Evolutionary conservation across 2,113 vertebrate genomes (phyloP).

Genomic region (Sclerurus mexicanus): DNA sequence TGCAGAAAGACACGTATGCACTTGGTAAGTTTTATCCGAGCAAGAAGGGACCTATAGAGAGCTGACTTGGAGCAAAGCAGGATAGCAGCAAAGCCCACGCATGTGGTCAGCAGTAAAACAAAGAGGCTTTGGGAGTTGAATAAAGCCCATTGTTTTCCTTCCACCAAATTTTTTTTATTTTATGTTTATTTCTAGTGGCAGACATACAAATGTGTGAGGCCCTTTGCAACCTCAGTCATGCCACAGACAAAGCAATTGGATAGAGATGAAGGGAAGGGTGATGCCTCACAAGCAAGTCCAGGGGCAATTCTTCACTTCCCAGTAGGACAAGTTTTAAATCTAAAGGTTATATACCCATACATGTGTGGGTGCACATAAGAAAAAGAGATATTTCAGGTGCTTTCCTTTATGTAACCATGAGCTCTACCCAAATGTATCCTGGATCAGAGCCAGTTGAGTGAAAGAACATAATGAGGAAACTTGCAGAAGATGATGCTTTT

Average conservation of each 20-base stretch:
- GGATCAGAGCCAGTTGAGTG: not conserved
- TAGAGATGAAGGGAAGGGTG: not conserved
- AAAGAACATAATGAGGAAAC: constrained; percentile 3
- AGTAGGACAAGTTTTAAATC: not conserved
- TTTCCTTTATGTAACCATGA: not conserved
- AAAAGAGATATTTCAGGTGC: not conserved
- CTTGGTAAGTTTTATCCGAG: not conserved
- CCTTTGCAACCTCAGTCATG: not conserved
- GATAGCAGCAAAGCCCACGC: not conserved
- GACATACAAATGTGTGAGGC: not conserved
- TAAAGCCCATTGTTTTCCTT: constrained; percentile 25
- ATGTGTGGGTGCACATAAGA: not conserved
- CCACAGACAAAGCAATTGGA: not conserved
- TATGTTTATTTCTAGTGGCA: constrained; percentile 14
- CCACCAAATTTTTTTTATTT: not conserved
- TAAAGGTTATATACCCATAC: not conserved
- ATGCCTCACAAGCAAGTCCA: not conserved
- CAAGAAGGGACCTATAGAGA: not conserved
- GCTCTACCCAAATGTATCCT: not conserved
- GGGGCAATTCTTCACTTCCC: not conserved
- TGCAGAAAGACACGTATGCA: not conserved
- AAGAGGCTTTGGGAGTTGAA: not conserved
- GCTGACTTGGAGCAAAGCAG: not conserved
- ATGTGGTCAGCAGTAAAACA: constrained; percentile 11
- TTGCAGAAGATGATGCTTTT: constrained; percentile 1